Evolutionary conservation across 2,888 invertebrate species (phyloP).

Genomic region (Mesorhabditis belari): DNA sequence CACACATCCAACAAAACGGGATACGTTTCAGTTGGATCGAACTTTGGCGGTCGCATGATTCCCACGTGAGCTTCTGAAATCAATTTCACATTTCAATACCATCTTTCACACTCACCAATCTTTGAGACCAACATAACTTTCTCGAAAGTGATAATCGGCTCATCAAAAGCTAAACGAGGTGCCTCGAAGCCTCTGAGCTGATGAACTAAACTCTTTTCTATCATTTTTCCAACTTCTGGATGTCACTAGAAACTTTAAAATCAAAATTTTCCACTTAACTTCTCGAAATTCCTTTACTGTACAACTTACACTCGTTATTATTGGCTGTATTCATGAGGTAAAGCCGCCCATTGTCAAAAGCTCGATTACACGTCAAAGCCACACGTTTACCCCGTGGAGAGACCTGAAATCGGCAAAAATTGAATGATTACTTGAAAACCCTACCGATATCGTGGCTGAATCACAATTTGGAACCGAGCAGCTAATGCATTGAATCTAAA

Average conservation of each 20-base stretch:
- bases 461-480: slow-evolving; percentile 70
- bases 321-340: slow-evolving; percentile 22
- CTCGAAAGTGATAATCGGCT: slow-evolving; percentile 80
- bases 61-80: slow-evolving; percentile 70
- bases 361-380: slow-evolving; percentile 13
- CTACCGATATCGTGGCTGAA: slow-evolving; percentile 57
- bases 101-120: slow-evolving; percentile 6
- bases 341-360: slow-evolving; percentile 23
- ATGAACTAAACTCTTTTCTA: slow-evolving; percentile 17
- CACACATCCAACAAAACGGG: slow-evolving; percentile 84
- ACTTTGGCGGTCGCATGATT: slow-evolving; percentile 77
- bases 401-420: not conserved
- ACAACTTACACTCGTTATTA: slow-evolving; percentile 16
- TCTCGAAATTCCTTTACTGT: too few relatives aligned
- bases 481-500: slow-evolving; percentile 72
- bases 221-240: too few relatives aligned
- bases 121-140: slow-evolving; percentile 82
- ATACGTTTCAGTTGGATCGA: slow-evolving; percentile 70
- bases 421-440: not conserved
- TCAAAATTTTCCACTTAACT: too few relatives aligned
- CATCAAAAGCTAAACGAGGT: slow-evolving; percentile 62
- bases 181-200: slow-evolving; percentile 17
- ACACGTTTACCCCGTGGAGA: slow-evolving; percentile 22
- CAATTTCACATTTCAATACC: not conserved
- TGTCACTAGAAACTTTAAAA: too few relatives aligned